phyloP scores from a whole-genome alignment of 2,888 invertebrate species.

The Empis livida region DNA sequence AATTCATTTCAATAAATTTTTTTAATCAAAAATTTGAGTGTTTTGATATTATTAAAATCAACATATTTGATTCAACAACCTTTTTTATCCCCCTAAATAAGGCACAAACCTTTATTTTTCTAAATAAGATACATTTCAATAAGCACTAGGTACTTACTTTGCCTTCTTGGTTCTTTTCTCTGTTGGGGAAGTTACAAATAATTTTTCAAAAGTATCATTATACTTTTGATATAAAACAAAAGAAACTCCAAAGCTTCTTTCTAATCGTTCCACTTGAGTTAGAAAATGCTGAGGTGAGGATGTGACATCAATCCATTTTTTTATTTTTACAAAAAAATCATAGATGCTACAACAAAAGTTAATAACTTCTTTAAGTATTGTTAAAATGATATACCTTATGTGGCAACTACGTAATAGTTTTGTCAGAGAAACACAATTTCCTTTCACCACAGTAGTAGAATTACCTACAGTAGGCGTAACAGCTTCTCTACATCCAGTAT shows the following conservation, averaged over 20 bases:
- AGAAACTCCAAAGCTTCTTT: slow-evolving; percentile 86
- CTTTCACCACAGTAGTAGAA: slow-evolving; percentile 59
- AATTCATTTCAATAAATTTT: too few species aligned
- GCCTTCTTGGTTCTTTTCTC: slow-evolving; percentile 32
- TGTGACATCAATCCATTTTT: slow-evolving; percentile 92
- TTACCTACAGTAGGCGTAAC: slow-evolving; percentile 65
- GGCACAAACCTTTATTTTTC: too few species aligned
- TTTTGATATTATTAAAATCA: too few species aligned
- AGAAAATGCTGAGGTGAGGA: slow-evolving; percentile 71
- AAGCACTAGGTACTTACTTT: slow-evolving; percentile 18
- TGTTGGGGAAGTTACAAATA: slow-evolving; percentile 55
- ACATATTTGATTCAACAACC: too few species aligned
- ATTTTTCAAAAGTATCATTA: slow-evolving; percentile 72
- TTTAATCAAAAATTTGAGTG: too few species aligned
- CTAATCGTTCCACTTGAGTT: slow-evolving; percentile 68
- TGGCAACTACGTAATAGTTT: slow-evolving; percentile 78
- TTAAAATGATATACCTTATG: slow-evolving; percentile 48
- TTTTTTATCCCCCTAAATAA: too few species aligned
- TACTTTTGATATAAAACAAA: slow-evolving; percentile 89
- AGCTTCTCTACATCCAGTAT: slow-evolving; percentile 73
- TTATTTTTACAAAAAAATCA: slow-evolving; percentile 89
- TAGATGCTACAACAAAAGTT: slow-evolving; percentile 48
- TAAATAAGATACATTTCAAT: too few species aligned
- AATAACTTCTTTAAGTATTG: background rate
- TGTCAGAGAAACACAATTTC: slow-evolving; percentile 84